These are phyloP conservation scores for Neodiprion lecontei DNA, from an alignment of 1,140 invertebrate genomes.

Conservation along the genomic window DNA sequence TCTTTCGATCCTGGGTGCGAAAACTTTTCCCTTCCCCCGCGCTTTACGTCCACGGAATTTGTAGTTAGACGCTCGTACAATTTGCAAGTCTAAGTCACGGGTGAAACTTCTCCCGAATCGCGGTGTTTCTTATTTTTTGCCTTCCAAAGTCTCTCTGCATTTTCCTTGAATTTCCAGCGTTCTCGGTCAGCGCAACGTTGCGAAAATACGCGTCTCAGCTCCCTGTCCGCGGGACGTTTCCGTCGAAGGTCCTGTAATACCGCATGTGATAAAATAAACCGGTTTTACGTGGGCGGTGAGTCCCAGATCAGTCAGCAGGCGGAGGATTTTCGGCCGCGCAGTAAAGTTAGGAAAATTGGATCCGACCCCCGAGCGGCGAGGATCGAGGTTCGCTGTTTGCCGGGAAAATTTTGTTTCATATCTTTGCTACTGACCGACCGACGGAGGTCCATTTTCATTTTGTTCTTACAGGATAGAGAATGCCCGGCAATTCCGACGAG, in stretches of 20 bases:
- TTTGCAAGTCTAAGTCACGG: too few relatives aligned
- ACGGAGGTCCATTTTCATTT: not conserved
- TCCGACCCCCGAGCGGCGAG: not conserved
- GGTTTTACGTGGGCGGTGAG: not conserved
- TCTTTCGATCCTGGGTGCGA: too few relatives aligned
- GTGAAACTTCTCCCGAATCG: too few relatives aligned
- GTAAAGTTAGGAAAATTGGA: not conserved
- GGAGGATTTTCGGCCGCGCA: not conserved
- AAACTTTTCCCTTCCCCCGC: too few relatives aligned
- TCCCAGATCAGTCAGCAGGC: not conserved
- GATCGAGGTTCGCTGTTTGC: not conserved
- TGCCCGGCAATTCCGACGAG: not conserved
- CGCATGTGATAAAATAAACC: not conserved
- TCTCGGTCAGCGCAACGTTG: too few relatives aligned
- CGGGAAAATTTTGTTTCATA: not conserved
- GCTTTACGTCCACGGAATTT: too few relatives aligned
- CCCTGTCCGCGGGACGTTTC: too few relatives aligned
- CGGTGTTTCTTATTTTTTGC: not conserved
- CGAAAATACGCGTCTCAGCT: too few relatives aligned
- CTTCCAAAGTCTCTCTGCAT: not conserved
- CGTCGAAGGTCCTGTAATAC: not conserved
- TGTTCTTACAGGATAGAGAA: too few relatives aligned
- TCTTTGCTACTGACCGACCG: not conserved
- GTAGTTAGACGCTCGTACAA: too few relatives aligned
- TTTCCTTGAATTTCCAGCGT: not conserved